Evolutionary conservation across 2,888 invertebrate genomes (phyloP), one percentile per base, ranked within the genome.

Genomic region (Heliconius aoede): DNA sequence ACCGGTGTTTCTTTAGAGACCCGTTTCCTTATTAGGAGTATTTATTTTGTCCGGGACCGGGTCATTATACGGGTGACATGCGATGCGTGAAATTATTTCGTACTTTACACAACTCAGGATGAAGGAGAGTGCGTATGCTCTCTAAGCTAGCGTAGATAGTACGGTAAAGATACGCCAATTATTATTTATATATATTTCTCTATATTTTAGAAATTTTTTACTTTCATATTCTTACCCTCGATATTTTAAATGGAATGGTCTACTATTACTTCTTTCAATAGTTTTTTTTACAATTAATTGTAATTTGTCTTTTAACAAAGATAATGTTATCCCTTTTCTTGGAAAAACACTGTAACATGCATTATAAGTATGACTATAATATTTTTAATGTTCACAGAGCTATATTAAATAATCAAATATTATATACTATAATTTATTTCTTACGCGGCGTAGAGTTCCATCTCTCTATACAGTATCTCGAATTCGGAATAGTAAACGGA

Each of bases 31-130:
- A 90, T 91, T 91, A 91, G 87, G 83, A 84, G 83, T 92, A 88
- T 93, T 93, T 93, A 90, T 89, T 92, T 89, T 90, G 90, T 86
- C 85, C 87, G 85, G 86, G 86, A 76, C 86, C 88, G 90, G 92
- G 93, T 93, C 93, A 93, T 94, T 94, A 94, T 91, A 85, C 90
- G 88, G 86, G 89, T 84, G 87, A 86, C 93, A 93, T 90, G 92
- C 93, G 94, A 93, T 92, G 93, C 94, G 94, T 94, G 94, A 94
- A 94, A 94, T 94, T 93, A 94, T 94, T 94, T 94, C 87, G 93
- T 94, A 93, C 94, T 94, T 94, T 94, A 92, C 93, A 91, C 92
- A 91, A 90, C 88, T 88, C 86, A 83, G 88, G 87, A 87, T 86
- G 51, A 30, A 60, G 72, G 60, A 72, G 60, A 86, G 89, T 89